phyloP scores from a whole-genome alignment of 2,888 invertebrate genomes.

The Drosophila nigricruria region DNA sequence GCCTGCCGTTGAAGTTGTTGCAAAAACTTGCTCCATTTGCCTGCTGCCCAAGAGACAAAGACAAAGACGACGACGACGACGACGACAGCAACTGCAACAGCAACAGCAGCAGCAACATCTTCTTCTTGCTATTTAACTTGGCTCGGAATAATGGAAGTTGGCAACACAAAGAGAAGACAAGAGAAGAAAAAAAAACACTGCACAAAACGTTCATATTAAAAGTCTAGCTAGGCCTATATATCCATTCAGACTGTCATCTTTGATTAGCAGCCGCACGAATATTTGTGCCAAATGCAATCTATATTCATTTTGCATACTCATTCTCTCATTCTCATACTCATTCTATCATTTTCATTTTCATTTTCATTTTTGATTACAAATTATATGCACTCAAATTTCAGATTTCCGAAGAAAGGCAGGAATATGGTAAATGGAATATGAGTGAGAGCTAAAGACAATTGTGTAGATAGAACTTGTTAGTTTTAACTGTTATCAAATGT shows the following conservation, averaged over 20 bases:
- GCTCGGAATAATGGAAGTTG: slow-evolving; percentile 58
- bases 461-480: background rate
- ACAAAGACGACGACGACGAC: background rate
- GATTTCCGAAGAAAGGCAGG: background rate
- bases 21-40: slow-evolving; percentile 64
- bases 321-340: background rate
- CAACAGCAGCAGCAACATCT: slow-evolving; percentile 17
- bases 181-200: slow-evolving; percentile 11
- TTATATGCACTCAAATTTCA: slow-evolving; percentile 15
- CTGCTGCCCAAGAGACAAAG: slow-evolving; percentile 22
- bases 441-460: background rate
- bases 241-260: slow-evolving; percentile 13
- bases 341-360: background rate
- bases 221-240: slow-evolving; percentile 31
- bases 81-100: slow-evolving; percentile 1
- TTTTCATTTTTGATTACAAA: slow-evolving; percentile 37
- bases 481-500: background rate
- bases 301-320: slow-evolving; percentile 37
- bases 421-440: background rate
- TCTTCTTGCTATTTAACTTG: slow-evolving; percentile 48
- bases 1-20: slow-evolving; percentile 59
- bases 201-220: slow-evolving; percentile 29
- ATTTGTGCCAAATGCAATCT: slow-evolving; percentile 42
- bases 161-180: slow-evolving; percentile 24
- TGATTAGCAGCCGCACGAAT: slow-evolving; percentile 13